phyloP scores from a whole-genome alignment of 2,113 vertebrate genomes.

The Chunga burmeisteri region DNA sequence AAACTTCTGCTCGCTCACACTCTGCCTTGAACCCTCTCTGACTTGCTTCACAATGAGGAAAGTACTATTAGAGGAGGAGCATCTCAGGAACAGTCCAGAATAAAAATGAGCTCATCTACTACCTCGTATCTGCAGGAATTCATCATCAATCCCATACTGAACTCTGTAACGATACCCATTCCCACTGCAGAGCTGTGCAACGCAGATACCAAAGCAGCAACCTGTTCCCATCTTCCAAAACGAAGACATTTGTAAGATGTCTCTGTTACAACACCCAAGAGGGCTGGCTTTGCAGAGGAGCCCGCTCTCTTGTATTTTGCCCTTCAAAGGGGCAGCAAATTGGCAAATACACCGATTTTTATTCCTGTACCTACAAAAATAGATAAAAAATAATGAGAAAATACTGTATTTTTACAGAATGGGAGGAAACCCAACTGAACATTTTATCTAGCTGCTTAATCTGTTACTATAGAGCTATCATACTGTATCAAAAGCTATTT shows the following conservation, averaged over 20 bases:
- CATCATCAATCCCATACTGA: neutral
- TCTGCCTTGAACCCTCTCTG: neutral
- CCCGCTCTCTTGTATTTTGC: neutral
- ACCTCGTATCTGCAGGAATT: neutral
- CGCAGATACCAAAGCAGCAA: neutral
- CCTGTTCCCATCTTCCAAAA: neutral
- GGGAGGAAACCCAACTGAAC: neutral
- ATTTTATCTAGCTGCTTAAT: neutral
- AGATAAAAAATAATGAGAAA: neutral
- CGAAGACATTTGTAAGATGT: neutral
- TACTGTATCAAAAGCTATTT: neutral
- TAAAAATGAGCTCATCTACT: neutral
- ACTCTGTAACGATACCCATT: neutral
- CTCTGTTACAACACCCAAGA: neutral
- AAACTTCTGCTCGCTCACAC: neutral
- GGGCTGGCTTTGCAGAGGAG: neutral
- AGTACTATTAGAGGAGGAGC: neutral
- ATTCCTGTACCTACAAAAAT: neutral
- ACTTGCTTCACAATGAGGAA: neutral
- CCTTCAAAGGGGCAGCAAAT: neutral
- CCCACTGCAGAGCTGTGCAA: accelerated
- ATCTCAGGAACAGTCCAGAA: neutral
- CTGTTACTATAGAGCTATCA: neutral
- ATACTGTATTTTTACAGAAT: neutral
- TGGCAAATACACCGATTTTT: accelerated